These are phyloP conservation scores for Cyrtorhinus lividipennis DNA, from an alignment of 1,140 invertebrate species.

Conservation along the genomic window DNA sequence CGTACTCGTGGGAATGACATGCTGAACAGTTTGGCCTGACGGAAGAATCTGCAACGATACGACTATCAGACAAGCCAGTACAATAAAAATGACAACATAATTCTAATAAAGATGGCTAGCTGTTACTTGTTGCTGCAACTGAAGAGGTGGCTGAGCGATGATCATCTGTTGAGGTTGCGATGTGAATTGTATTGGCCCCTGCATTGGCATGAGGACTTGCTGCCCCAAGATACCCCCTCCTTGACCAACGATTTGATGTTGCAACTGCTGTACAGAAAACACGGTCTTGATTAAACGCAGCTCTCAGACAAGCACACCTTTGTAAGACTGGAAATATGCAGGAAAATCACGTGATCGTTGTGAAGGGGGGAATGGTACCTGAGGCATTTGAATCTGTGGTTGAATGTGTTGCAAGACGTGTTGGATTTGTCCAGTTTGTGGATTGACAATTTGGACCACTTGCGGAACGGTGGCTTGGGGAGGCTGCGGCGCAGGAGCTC, in stretches of 20 bases:
- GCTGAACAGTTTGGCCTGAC: constrained; percentile 12
- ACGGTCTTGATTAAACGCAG: not conserved
- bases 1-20: not conserved
- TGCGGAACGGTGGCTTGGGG: constrained; percentile 3
- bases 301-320: not conserved
- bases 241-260: not conserved
- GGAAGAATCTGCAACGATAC: not conserved
- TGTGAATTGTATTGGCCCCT: not conserved
- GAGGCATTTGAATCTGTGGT: constrained; percentile 18
- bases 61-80: too few relatives aligned
- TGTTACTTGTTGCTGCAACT: constrained; percentile 14
- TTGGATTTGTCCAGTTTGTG: constrained; percentile 17
- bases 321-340: not conserved
- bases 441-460: constrained; percentile 19
- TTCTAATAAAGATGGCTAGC: not conserved
- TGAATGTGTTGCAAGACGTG: constrained; percentile 17
- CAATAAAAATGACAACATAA: too few relatives aligned
- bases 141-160: not conserved
- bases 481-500: not conserved
- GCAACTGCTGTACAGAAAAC: not conserved
- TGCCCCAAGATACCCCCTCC: constrained; percentile 2
- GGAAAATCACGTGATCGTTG: not conserved
- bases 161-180: constrained; percentile 12
- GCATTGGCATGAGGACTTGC: constrained; percentile 16
- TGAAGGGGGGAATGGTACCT: constrained; percentile 12